Evolutionary conservation across 2,888 invertebrate genomes (phyloP), one percentile per base, ranked within the genome.

Genomic region (Subacronicta megacephala): DNA sequence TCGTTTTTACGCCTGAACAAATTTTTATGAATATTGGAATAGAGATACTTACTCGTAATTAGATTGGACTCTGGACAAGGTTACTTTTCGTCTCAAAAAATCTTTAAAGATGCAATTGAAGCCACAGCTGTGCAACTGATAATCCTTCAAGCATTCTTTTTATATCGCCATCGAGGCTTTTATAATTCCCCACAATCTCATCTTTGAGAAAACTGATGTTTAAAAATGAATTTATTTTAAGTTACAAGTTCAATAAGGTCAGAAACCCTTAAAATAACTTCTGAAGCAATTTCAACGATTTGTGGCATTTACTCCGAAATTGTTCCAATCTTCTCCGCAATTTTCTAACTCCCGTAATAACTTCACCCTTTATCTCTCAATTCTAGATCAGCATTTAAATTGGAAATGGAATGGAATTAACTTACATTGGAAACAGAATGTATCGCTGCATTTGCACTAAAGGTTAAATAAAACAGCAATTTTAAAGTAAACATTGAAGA

Each of bases 371-470:
- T 51, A 51, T 46, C 37, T 46, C 35, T 46, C 37, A 57, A 52
- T 59, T 58, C 10, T 29, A n/a, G 31, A 51, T 63, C 42, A 51
- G 46, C 35, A 43, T 63, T 50, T 51, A 63, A 63, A 26, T 51
- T 64, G 50, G 23, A 58, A 43, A 62, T 49, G 12, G n/a, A 44
- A 31, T 20, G 38, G n/a, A 42, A 62, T 62, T 37, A 47, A 56
- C 18, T 31, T 37, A 26, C 38, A 44, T 35, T 38, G 9, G 20
- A 20, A 37, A 3, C 42, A 35, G 20, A 50, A 9, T 13, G 6
- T 46, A 29, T 6, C 13, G 18, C 35, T 51, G 42, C 29, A 51
- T 46, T 63, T 17, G n/a, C 17, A 15, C 4, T 10, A 33, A 55
- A 20, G 7, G 20, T 37, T 26, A 20, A 60, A 33, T 29, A 15